These are phyloP conservation scores for Dicranocentrus wangi DNA, from an alignment of 2,888 invertebrate species.

Conservation along the genomic window DNA sequence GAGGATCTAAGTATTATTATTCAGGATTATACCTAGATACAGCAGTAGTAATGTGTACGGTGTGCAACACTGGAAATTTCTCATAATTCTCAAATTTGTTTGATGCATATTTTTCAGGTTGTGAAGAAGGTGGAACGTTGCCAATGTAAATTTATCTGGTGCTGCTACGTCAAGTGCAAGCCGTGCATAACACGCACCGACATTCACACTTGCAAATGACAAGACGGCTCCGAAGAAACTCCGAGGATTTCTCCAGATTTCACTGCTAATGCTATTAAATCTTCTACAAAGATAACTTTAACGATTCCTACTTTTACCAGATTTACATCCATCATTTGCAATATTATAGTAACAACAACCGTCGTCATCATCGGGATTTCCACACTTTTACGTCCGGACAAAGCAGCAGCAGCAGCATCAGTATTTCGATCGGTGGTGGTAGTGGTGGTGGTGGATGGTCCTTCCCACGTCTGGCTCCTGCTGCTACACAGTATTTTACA, in stretches of 20 bases:
- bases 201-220: slow-evolving; percentile 76
- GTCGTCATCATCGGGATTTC: slow-evolving; percentile 13
- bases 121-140: slow-evolving; percentile 76
- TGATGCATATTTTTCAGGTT: slow-evolving; percentile 73
- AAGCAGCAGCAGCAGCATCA: slow-evolving; percentile 22
- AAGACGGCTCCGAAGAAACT: slow-evolving; percentile 45
- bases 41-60: too few relatives aligned
- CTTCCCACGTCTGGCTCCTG: too few relatives aligned
- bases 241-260: slow-evolving; percentile 45
- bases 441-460: too few relatives aligned
- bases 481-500: slow-evolving; percentile 13
- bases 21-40: too few relatives aligned
- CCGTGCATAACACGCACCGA: slow-evolving; percentile 76
- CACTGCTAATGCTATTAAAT: slow-evolving; percentile 10
- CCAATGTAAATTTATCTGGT: slow-evolving; percentile 77
- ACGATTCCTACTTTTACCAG: slow-evolving; percentile 25
- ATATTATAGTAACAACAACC: neutral
- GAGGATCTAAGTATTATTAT: too few relatives aligned
- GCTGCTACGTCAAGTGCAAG: slow-evolving; percentile 76
- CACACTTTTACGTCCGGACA: slow-evolving; percentile 30
- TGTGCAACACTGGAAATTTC: too few relatives aligned
- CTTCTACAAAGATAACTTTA: slow-evolving; percentile 1
- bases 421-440: too few relatives aligned
- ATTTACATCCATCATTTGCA: slow-evolving; percentile 11
- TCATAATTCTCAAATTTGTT: too few relatives aligned